Evolutionary conservation across 2,888 invertebrate species (phyloP), one percentile per base, ranked within the genome.

Genomic region (Dioctria rufipes): DNA sequence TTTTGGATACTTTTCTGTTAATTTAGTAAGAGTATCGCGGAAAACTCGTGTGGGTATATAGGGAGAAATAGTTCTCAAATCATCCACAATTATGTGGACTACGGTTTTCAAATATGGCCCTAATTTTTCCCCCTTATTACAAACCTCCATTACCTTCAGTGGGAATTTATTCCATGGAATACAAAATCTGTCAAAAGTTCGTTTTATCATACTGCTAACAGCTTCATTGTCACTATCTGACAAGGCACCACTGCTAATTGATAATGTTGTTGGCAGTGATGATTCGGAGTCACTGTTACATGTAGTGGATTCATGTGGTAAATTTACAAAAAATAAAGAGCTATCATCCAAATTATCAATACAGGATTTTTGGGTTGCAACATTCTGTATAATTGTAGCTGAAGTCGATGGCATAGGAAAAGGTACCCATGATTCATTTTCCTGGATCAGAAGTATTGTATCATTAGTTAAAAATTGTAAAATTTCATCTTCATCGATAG

Each of bases 121-220:
- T 42, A 75, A 42, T 42, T 75, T 75, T 60, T 75, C 58, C 11
- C 58, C n/a, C 13, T 75, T 60, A 42, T 75, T 25, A 42, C 75
- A 75, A 8, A 42, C 8, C 6, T 75, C 43, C 13, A n/a, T 75
- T 6, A 43, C 75, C 3, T n/a, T 6, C 58, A 58, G 58, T 6
- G 75, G 75, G 42, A 75, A 75, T 75, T 75, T 75, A 58, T 75
- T 60, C 75, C 75, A 75, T 11, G 75, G 75, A 51, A 75, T 75
- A n/a, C 42, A 4, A 75, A 75, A 75, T 40, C 58, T 73, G 39
- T 54, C 54, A 40, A 73, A 73, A n/a, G 46, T 42, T 11, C 43
- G 40, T 46, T 42, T 46, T 46, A 67, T 37, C 11, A n/a, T n/a
- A 43, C 40, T 42, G 46, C 43, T 67, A 67, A 42, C 37, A 67